Percentiles rank a stretch among this genome's conserved stretches.
phyloP scores from a whole-genome alignment of 2,113 vertebrate species.

The Gnathonemus longibarbis region DNA sequence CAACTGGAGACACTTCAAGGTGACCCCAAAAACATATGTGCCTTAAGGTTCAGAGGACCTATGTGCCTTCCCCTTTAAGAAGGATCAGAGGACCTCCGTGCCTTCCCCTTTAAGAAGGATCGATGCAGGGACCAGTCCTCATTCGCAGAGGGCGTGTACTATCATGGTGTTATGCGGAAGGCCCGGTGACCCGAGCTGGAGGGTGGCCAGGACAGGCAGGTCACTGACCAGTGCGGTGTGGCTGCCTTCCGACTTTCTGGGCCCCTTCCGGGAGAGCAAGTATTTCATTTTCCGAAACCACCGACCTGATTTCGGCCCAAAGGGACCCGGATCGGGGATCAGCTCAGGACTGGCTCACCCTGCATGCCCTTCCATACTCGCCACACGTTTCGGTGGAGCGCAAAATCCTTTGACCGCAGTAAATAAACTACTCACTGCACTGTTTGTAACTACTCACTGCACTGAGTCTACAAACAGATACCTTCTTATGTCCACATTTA shows the following conservation, averaged over 20 bases:
- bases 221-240: background rate
- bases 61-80: background rate
- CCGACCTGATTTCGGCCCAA: background rate
- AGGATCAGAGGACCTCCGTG: too few relatives aligned
- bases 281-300: constrained; percentile 8
- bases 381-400: background rate
- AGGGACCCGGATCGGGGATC: background rate
- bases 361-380: background rate
- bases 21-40: background rate
- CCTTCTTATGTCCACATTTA: background rate
- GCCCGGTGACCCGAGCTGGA: background rate
- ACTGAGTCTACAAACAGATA: background rate
- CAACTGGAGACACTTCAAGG: background rate
- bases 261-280: background rate
- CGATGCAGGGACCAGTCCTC: background rate
- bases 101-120: background rate
- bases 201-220: background rate
- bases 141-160: background rate
- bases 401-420: constrained; percentile 11
- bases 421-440: background rate
- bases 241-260: background rate
- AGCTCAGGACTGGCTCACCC: background rate
- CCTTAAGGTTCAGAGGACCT: background rate
- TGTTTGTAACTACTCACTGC: background rate
- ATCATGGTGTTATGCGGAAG: background rate